Evolutionary conservation across 1,140 invertebrate genomes (phyloP).

Genomic region (Drosophila murphyi): DNA sequence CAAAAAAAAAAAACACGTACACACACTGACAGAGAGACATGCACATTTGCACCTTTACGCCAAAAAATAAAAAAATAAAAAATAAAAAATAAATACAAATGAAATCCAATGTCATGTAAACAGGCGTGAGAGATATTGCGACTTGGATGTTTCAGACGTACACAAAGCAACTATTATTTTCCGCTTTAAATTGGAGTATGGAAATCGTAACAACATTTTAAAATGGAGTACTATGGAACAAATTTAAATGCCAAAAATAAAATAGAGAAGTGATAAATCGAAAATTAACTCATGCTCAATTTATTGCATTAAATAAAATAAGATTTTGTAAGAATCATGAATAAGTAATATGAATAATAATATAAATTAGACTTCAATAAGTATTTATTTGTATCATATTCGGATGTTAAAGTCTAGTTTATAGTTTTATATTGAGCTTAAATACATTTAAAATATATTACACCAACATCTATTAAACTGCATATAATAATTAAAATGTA

Average conservation of each 20-base stretch:
- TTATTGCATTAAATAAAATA: no score
- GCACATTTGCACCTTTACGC: conserved; percentile 46
- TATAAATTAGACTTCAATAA: no score
- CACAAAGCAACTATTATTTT: conserved; percentile 70
- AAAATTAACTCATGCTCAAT: no score
- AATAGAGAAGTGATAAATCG: not conserved
- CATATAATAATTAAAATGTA: no score
- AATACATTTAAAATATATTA: no score
- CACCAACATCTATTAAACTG: no score
- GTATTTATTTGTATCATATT: no score
- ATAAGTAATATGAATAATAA: no score
- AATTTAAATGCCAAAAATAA: not conserved
- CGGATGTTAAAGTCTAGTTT: no score
- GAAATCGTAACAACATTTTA: conserved; percentile 2
- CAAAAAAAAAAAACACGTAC: conserved; percentile 3
- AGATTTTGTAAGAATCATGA: no score
- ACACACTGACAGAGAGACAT: conserved; percentile 11
- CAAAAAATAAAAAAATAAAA: conserved; percentile 47
- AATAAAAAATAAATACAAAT: conserved; percentile 29
- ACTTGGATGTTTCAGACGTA: not conserved
- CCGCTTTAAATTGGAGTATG: conserved; percentile 59
- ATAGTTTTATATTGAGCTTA: no score
- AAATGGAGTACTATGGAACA: not conserved
- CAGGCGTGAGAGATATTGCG: not conserved
- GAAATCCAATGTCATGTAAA: conserved; percentile 52